Conservation (phyloP, 1,140 invertebrate genomes). For the Nasonia vitripennis region DNA sequence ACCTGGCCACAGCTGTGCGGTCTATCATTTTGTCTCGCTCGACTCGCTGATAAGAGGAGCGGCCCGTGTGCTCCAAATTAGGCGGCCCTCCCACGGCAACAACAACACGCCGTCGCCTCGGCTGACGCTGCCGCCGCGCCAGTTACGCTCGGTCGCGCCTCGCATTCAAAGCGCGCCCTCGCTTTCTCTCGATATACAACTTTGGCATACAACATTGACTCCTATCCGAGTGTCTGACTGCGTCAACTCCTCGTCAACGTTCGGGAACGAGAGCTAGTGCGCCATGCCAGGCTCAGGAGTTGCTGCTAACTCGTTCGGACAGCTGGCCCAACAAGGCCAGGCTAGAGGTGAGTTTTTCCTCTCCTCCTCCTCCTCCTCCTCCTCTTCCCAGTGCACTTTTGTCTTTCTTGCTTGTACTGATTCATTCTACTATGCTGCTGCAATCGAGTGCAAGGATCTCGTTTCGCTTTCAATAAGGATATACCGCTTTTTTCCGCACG, state of each 20-base stretch:
- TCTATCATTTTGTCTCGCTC: not conserved
- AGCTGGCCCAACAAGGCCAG: constrained; percentile 38
- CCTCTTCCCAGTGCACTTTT: not conserved
- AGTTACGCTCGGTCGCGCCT: constrained; percentile 11
- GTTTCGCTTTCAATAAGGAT: constrained; percentile 26
- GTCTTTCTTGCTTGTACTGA: constrained; percentile 7
- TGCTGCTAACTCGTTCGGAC: not conserved
- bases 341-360: constrained; percentile 35
- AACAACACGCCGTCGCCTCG: not conserved
- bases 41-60: constrained; percentile 9
- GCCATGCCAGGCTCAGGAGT: constrained; percentile 23
- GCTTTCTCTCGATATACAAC: not conserved
- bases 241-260: not conserved
- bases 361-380: not conserved
- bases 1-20: not conserved
- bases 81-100: constrained; percentile 6
- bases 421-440: not conserved
- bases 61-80: constrained; percentile 9
- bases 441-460: constrained; percentile 35
- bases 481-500: constrained; percentile 19
- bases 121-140: not conserved
- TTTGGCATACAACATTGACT: too few species aligned
- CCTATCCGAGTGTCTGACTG: not conserved
- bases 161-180: not conserved
- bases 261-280: not conserved